These are phyloP conservation scores for Phymastichus coffea DNA, from an alignment of 1,140 invertebrate genomes.

Conservation along the genomic window DNA sequence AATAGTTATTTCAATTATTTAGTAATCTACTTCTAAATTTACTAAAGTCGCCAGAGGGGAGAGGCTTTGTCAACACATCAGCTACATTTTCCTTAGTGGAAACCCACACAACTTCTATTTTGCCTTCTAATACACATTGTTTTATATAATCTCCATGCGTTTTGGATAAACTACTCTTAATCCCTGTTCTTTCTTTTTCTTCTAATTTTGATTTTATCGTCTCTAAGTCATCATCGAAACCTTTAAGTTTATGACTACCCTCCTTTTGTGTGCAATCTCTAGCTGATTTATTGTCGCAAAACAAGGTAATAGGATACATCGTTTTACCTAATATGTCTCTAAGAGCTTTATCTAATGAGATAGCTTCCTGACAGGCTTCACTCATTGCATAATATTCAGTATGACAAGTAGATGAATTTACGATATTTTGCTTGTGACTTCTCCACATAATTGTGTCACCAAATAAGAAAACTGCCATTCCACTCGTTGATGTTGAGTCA, in stretches of 20 bases:
- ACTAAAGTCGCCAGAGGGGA: not conserved
- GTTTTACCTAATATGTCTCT: conserved; percentile 7
- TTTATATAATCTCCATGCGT: conserved; percentile 12
- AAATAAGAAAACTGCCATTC: not conserved
- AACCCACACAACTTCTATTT: not conserved
- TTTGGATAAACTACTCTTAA: not conserved
- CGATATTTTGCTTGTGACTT: not conserved
- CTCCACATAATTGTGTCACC: not conserved
- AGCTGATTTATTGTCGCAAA: conserved; percentile 15
- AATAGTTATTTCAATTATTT: too few relatives aligned
- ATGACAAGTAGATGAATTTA: not conserved
- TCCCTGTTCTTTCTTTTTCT: not conserved
- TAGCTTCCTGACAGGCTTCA: not conserved
- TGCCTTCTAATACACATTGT: not conserved
- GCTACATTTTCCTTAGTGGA: conserved; percentile 1
- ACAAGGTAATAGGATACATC: not conserved
- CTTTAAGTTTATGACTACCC: conserved; percentile 24
- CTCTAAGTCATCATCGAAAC: conserved; percentile 4
- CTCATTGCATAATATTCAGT: not conserved
- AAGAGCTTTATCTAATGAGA: not conserved
- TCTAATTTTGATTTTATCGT: not conserved
- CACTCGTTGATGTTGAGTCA: not conserved
- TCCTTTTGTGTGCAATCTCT: conserved; percentile 14
- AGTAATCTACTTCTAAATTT: not conserved
- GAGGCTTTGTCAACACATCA: conserved; percentile 9